These are phyloP conservation scores for Noctua comes DNA, from an alignment of 2,888 invertebrate genomes.

Conservation along the genomic window DNA sequence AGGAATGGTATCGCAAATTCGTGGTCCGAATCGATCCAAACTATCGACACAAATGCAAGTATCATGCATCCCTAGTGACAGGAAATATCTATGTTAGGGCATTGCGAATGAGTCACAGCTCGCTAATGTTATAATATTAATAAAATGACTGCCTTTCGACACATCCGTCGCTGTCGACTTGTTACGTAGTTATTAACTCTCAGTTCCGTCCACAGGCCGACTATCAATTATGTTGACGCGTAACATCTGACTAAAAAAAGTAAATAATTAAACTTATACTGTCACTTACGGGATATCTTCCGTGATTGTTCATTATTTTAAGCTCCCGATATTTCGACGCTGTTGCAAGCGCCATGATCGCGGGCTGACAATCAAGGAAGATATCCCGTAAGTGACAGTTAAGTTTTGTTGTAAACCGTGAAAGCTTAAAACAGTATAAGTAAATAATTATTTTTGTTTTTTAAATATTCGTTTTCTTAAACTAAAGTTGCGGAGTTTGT, in stretches of 20 bases:
- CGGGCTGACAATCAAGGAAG: too few species aligned
- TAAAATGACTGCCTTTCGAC: constrained; percentile 58
- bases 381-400: too few species aligned
- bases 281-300: too few species aligned
- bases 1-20: not conserved
- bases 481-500: constrained; percentile 12
- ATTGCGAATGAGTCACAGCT: constrained; percentile 54
- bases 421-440: not conserved
- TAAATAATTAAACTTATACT: constrained; percentile 39
- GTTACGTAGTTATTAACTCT: constrained; percentile 47
- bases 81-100: constrained; percentile 52
- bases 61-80: constrained; percentile 36
- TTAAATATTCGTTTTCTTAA: constrained; percentile 52
- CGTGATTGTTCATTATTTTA: too few species aligned
- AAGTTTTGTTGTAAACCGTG: too few species aligned
- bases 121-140: constrained; percentile 52
- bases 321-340: too few species aligned
- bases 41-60: not conserved
- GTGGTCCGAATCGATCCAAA: not conserved
- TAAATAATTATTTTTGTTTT: constrained; percentile 52
- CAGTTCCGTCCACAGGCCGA: constrained; percentile 48
- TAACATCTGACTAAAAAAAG: constrained; percentile 46
- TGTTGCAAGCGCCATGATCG: too few species aligned
- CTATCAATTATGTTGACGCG: constrained; percentile 54
- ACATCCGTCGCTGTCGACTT: constrained; percentile 52